Conservation (phyloP, 1,140 invertebrate species). For the Agraylea sexmaculata region DNA sequence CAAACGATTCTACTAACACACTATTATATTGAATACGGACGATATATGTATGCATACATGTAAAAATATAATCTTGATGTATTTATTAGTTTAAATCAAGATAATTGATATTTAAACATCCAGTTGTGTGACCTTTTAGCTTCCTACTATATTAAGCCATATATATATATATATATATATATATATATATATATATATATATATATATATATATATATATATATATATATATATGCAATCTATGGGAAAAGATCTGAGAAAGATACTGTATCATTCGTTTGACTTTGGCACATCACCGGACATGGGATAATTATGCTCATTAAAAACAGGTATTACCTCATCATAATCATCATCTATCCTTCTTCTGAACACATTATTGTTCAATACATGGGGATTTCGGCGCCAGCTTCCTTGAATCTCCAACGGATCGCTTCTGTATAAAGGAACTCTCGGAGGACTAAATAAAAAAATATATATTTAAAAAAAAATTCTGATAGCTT, state of each 20-base stretch:
- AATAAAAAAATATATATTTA: constrained; percentile 2
- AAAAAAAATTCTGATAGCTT: background rate
- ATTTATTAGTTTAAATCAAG: no score
- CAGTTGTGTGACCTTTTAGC: no score
- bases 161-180: no score
- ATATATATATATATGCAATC: background rate
- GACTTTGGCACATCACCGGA: background rate
- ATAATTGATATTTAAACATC: no score
- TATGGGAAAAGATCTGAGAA: background rate
- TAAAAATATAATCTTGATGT: no score
- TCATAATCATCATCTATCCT: constrained; percentile 34
- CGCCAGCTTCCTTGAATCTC: constrained; percentile 29
- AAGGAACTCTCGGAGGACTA: constrained; percentile 30
- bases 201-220: background rate
- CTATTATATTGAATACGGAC: no score
- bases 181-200: background rate
- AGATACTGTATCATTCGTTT: background rate
- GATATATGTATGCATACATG: no score
- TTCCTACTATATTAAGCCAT: no score
- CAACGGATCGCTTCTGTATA: constrained; percentile 28
- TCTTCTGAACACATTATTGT: constrained; percentile 32
- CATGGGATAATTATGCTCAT: no score
- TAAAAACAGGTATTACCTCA: constrained; percentile 24
- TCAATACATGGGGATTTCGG: constrained; percentile 25
- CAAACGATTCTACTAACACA: no score